phyloP scores from a whole-genome alignment of 1,140 invertebrate genomes.

The Aphaenogaster floridana region DNA sequence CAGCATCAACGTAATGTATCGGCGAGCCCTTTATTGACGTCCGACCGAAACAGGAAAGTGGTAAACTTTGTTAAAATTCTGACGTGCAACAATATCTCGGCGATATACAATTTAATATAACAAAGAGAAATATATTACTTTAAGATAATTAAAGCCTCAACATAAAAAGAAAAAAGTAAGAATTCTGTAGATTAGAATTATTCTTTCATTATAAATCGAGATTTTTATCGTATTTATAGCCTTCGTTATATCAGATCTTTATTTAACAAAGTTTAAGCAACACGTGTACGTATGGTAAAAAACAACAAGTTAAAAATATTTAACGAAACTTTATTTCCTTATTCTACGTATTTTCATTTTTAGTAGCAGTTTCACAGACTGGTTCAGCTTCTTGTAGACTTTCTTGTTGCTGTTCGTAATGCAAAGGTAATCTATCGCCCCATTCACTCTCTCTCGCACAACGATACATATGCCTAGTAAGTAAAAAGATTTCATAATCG shows the following conservation, averaged over 20 bases:
- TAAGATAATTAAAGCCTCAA: neutral
- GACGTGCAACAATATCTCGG: neutral
- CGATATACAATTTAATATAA: neutral
- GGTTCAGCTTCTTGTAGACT: neutral
- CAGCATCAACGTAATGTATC: neutral
- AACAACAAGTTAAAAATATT: constrained; percentile 32
- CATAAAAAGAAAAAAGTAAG: neutral
- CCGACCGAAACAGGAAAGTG: neutral
- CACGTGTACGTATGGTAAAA: neutral
- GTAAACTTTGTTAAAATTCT: neutral
- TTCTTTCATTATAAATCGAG: neutral
- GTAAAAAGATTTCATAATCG: constrained; percentile 54
- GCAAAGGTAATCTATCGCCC: constrained; percentile 91
- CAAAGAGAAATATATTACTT: neutral
- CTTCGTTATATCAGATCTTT: neutral
- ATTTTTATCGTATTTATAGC: neutral
- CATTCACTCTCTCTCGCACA: constrained; percentile 91
- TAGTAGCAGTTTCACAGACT: neutral
- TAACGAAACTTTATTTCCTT: constrained; percentile 44
- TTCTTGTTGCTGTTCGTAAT: constrained; percentile 73
- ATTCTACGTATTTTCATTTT: constrained; percentile 22
- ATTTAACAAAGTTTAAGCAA: constrained; percentile 4
- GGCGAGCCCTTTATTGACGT: neutral
- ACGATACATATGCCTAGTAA: constrained; percentile 88
- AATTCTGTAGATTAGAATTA: neutral